Evolutionary conservation across 1,140 invertebrate genomes (phyloP).

Genomic region (Diorhabda elongata): DNA sequence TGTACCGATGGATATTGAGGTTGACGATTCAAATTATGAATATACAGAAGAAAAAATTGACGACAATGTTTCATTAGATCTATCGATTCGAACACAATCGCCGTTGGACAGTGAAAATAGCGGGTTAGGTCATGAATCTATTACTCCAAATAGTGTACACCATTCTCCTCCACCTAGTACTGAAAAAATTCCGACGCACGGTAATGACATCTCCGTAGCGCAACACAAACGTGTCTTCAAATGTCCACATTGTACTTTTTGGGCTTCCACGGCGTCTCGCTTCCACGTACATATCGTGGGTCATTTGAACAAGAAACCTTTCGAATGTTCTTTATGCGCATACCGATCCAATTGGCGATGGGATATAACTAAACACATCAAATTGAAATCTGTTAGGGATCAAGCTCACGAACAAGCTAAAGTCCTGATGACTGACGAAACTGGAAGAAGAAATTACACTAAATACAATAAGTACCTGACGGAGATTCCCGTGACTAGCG

Average conservation of each 20-base stretch:
- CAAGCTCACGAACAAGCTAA: conserved; percentile 70
- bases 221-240: conserved; percentile 65
- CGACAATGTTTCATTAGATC: conserved; percentile 39
- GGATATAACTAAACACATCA: conserved; percentile 95
- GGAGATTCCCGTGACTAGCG: conserved; percentile 54
- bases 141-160: conserved; percentile 16
- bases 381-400: conserved; percentile 80
- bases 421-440: conserved; percentile 87
- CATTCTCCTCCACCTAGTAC: conserved; percentile 25
- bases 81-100: conserved; percentile 43
- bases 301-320: conserved; percentile 88
- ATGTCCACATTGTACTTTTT: conserved; percentile 85
- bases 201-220: conserved; percentile 45
- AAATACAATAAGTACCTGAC: conserved; percentile 87
- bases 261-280: conserved; percentile 84
- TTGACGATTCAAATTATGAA: conserved; percentile 47
- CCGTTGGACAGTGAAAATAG: conserved; percentile 41
- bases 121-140: conserved; percentile 30
- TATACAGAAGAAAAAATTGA: conserved; percentile 39
- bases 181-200: conserved; percentile 47
- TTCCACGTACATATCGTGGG: conserved; percentile 92
- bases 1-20: conserved; percentile 45
- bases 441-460: conserved; percentile 83
- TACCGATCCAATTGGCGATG: conserved; percentile 93
- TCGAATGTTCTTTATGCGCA: conserved; percentile 89